Conservation (phyloP, 2,797 vertebrate species). For the Apodemus agrarius region DNA sequence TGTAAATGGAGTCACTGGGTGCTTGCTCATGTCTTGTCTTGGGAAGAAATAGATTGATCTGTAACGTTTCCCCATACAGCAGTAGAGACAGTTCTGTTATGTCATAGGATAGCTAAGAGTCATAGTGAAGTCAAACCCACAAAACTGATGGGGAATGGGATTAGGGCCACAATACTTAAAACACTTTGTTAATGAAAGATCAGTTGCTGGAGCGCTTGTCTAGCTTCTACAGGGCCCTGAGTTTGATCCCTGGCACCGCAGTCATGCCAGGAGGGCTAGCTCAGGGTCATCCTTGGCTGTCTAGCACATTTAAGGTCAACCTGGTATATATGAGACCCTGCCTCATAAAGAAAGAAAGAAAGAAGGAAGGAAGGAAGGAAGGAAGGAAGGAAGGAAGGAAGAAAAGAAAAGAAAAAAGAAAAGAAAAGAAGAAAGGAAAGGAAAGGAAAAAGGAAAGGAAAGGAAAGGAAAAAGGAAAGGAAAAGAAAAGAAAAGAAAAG, state of each 20-base stretch:
- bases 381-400: no score
- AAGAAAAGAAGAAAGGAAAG: no score
- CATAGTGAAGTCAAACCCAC: background rate
- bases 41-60: background rate
- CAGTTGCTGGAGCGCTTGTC: background rate
- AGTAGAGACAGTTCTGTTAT: background rate
- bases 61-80: background rate
- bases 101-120: background rate
- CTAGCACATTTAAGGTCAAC: background rate
- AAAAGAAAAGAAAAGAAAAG: background rate
- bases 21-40: background rate
- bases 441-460: no score
- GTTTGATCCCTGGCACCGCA: background rate
- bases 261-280: background rate
- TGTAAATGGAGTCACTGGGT: background rate
- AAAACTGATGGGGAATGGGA: background rate
- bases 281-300: background rate
- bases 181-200: background rate
- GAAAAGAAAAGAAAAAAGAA: no score
- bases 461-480: accelerated
- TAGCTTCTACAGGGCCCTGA: background rate
- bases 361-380: no score
- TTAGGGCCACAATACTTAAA: background rate
- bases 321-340: background rate
- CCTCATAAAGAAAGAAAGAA: background rate